Percentiles rank a stretch among this genome's conserved stretches.
phyloP scores from a whole-genome alignment of 2,797 vertebrate genomes.

The Pseudocheirus occidentalis region DNA sequence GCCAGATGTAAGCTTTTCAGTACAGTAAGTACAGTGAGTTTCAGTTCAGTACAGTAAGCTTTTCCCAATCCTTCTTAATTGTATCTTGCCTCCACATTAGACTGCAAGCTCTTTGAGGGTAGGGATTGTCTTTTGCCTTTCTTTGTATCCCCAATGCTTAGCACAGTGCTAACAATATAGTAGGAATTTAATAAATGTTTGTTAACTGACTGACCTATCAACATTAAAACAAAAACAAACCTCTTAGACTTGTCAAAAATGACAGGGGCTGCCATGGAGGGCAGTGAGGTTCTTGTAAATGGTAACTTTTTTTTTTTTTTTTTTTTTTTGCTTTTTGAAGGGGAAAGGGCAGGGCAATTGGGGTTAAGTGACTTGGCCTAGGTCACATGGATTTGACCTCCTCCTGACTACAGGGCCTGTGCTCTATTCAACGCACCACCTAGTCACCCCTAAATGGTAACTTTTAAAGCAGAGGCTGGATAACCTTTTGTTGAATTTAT shows the following conservation, averaged over 20 bases:
- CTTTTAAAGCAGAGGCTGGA: neutral
- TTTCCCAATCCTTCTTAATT: neutral
- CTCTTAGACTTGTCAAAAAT: neutral
- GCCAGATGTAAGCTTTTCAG: too few species aligned
- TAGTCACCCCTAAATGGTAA: neutral
- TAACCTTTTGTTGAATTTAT: neutral
- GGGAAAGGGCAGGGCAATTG: too few species aligned
- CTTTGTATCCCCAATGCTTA: neutral
- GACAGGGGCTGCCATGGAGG: neutral
- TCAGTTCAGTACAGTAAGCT: neutral
- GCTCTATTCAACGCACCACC: too few species aligned
- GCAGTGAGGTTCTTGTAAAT: neutral
- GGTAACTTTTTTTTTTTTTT: neutral
- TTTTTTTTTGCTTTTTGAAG: too few species aligned
- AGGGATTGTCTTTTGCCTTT: neutral
- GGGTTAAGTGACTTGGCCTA: too few species aligned
- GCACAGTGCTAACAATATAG: neutral
- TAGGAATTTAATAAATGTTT: neutral
- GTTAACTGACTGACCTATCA: neutral
- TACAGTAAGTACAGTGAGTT: too few species aligned
- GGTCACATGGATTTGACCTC: too few species aligned
- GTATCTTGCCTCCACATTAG: neutral
- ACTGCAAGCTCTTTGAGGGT: neutral
- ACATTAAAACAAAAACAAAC: neutral
- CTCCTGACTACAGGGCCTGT: too few species aligned